phyloP scores from a whole-genome alignment of 2,888 invertebrate species.

The Folsomia candida region DNA sequence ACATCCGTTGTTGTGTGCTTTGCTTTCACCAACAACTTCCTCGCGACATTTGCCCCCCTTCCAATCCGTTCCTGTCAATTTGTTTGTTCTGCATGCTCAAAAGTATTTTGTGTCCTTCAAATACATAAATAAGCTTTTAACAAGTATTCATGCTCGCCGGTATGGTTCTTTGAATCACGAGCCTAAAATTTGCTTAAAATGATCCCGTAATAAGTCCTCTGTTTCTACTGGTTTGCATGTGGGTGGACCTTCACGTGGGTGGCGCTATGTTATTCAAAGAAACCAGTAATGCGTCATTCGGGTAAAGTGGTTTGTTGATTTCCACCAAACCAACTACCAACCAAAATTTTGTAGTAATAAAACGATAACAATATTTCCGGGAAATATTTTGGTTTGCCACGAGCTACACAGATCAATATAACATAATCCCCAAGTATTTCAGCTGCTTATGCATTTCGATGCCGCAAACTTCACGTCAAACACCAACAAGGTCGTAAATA shows the following conservation, averaged over 20 bases:
- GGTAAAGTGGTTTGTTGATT: neutral
- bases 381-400: too few species aligned
- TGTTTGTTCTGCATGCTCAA: neutral
- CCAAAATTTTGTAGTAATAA: too few species aligned
- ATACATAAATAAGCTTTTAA: too few species aligned
- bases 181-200: neutral
- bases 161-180: too few species aligned
- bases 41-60: neutral
- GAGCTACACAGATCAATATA: too few species aligned
- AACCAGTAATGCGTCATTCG: neutral
- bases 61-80: neutral
- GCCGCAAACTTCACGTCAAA: too few species aligned
- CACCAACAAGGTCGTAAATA: too few species aligned
- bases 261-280: neutral
- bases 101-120: neutral
- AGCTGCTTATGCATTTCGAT: too few species aligned
- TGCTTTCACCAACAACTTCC: neutral
- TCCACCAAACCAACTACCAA: too few species aligned
- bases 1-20: neutral
- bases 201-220: neutral
- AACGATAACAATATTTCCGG: too few species aligned
- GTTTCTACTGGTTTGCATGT: neutral
- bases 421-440: too few species aligned
- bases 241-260: neutral
- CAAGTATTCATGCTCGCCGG: too few species aligned